Percentiles rank a stretch among this genome's conserved stretches.
Evolutionary conservation across 2,888 invertebrate species (phyloP).

Genomic region (Sthenelais limicola): DNA sequence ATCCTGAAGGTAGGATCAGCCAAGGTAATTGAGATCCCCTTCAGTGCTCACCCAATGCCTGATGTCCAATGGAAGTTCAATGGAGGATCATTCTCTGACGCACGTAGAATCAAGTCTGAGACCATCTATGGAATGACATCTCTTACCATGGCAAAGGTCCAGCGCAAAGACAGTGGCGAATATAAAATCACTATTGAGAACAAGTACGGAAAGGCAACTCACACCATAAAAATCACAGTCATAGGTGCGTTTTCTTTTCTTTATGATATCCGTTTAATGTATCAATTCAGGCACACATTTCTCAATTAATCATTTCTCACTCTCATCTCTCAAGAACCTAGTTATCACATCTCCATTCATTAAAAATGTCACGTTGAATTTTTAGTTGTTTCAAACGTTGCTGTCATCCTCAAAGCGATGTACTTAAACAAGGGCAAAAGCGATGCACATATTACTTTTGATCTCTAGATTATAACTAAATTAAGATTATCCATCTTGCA

Average conservation of each 20-base stretch:
- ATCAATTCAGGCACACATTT: neutral
- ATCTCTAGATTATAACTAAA: too few species aligned
- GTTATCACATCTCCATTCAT: too few species aligned
- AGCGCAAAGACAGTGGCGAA: conserved; percentile 50
- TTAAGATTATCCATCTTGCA: conserved; percentile 54
- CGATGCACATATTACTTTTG: too few species aligned
- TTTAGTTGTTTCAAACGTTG: too few species aligned
- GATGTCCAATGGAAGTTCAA: conserved; percentile 53
- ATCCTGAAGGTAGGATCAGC: conserved; percentile 52
- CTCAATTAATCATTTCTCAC: too few species aligned
- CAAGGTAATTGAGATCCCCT: conserved; percentile 54
- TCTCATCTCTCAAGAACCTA: too few species aligned
- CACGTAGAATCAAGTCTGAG: conserved; percentile 50
- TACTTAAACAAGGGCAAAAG: too few species aligned
- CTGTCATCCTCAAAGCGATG: too few species aligned
- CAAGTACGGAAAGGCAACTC: conserved; percentile 50
- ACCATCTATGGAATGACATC: conserved; percentile 54
- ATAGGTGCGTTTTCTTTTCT: conserved; percentile 75
- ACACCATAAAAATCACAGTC: conserved; percentile 51
- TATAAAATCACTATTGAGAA: conserved; percentile 54
- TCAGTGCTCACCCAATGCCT: conserved; percentile 50
- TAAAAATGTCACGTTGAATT: too few species aligned
- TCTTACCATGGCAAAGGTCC: conserved; percentile 51
- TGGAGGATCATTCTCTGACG: conserved; percentile 50
- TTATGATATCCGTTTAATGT: neutral